These are phyloP conservation scores for Trichonephila inaurata DNA, from an alignment of 1,140 invertebrate genomes.

Conservation along the genomic window DNA sequence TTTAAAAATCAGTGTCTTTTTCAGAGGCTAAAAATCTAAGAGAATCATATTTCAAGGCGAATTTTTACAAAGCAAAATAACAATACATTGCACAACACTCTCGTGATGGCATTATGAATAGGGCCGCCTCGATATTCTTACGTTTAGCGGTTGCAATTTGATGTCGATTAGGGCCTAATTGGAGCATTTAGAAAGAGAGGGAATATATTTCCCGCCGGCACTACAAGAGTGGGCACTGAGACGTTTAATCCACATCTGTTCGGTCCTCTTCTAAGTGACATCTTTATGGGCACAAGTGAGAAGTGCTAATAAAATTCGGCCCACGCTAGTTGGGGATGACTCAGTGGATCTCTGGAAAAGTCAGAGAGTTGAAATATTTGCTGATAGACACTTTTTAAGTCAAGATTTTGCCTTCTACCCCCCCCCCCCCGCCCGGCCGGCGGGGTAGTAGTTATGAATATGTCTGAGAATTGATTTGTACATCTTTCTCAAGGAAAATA, in stretches of 20 bases:
- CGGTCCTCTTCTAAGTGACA: constrained; percentile 5
- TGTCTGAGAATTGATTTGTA: too few species aligned
- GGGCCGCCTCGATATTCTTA: not conserved
- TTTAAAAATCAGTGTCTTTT: too few species aligned
- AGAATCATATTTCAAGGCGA: not conserved
- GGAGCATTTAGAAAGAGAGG: not conserved
- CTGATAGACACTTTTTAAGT: not conserved
- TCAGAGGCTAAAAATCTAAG: too few species aligned
- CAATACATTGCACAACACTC: not conserved
- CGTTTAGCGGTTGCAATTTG: constrained; percentile 3
- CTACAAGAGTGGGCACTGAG: not conserved
- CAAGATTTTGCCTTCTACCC: not conserved
- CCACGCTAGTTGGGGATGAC: not conserved
- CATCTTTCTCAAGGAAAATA: too few species aligned
- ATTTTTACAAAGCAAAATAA: not conserved
- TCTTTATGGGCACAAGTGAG: constrained; percentile 22
- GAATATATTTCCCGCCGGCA: not conserved
- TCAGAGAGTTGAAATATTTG: not conserved
- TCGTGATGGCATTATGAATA: not conserved
- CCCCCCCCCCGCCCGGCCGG: too few species aligned
- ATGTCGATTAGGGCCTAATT: constrained; percentile 5
- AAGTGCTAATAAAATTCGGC: not conserved
- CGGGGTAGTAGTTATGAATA: not conserved
- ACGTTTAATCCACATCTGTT: constrained; percentile 3
- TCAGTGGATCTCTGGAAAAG: not conserved